Evolutionary conservation across 2,888 invertebrate genomes (phyloP).

Genomic region (Oligia strigilis): DNA sequence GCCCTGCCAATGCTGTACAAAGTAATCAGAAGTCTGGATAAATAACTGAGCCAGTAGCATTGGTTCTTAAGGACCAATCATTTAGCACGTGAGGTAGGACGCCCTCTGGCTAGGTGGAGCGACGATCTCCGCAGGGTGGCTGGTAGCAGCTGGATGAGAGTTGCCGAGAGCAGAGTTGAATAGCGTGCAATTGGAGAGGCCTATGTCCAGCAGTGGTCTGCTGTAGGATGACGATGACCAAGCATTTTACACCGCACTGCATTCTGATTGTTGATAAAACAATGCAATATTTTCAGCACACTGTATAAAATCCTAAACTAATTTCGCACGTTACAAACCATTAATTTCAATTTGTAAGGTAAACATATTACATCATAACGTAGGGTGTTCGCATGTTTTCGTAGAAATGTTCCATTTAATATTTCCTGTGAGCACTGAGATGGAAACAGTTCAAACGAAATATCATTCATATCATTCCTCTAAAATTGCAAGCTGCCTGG

Average conservation of each 20-base stretch:
- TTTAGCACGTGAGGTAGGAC: background rate
- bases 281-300: slow-evolving; percentile 2
- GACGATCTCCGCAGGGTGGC: background rate
- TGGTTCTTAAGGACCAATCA: background rate
- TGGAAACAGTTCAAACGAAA: slow-evolving; percentile 26
- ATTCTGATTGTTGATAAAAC: background rate
- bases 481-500: slow-evolving; percentile 44
- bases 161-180: background rate
- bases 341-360: slow-evolving; percentile 31
- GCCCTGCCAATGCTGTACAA: background rate
- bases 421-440: slow-evolving; percentile 21
- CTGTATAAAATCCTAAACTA: slow-evolving; percentile 1
- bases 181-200: background rate
- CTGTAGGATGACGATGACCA: background rate
- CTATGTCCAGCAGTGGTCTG: background rate
- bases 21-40: background rate
- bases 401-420: slow-evolving; percentile 29
- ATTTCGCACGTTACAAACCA: slow-evolving; percentile 25
- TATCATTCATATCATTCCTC: slow-evolving; percentile 20
- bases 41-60: background rate
- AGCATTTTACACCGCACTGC: background rate
- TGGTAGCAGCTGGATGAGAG: background rate
- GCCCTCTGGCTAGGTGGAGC: background rate
- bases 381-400: slow-evolving; percentile 8
- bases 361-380: slow-evolving; percentile 20